Base-by-base conservation (phyloP, 2,888 invertebrate species). In the Agonopterix heracliana region DNA sequence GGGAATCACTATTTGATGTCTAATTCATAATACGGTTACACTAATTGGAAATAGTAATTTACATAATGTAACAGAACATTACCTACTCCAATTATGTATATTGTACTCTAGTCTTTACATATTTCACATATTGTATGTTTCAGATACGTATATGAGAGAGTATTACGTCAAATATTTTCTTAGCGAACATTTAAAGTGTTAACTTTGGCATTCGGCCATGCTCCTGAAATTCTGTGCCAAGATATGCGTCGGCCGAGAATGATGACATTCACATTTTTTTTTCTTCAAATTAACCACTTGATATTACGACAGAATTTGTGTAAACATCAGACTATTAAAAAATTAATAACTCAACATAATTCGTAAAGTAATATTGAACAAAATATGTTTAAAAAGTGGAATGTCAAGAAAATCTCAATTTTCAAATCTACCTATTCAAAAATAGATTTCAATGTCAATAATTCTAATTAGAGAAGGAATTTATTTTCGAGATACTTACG, bases 401-500 rank as follows among this genome's bases (percentile, higher is more conserved):
- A 38, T 38, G n/a, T 38, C n/a, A 10, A 38, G 38, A 38, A 9
- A n/a, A 38, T n/a, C 3, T 1, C 9, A 38, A 9, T 10, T 38
- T 38, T 38, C 9, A 38, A 38, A 38, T 38, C 38, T 41, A 13
- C 41, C 12, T 41, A 14, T 9, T n/a, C n/a, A 38, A 14, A 13
- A 13, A 9, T 41, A 5, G n/a, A 38, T 38, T 38, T 38, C 38
- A 38, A 38, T 38, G n/a, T 38, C 38, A 38, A n/a, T 38, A 9
- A 38, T 38, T 38, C 4, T n/a, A 38, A n/a, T 38, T 38, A 38
- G n/a, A 38, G n/a, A 38, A 38, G 9, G 38, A 38, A 38, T 9
- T 4, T 38, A 38, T 38, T n/a, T n/a, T 9, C 12, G 12, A 41
- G 10, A 78, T 90, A 93, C 94, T 94, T 91, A 95, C 95, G 93